These are phyloP conservation scores for Halcyon badia DNA, from an alignment of 2,797 vertebrate species.

Conservation along the genomic window DNA sequence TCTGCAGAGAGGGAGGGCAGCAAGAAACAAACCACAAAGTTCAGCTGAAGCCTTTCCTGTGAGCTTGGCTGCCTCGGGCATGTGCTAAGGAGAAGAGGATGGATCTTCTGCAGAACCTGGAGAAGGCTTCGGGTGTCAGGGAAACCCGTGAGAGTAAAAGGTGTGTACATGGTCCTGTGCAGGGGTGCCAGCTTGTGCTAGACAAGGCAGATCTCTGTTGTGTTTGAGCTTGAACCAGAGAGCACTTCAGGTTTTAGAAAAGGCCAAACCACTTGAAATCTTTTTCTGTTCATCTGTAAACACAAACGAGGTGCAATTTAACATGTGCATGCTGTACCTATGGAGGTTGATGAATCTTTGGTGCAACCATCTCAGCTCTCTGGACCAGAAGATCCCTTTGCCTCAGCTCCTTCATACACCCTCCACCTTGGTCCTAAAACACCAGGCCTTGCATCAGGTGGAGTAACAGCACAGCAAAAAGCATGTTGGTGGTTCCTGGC, in stretches of 20 bases:
- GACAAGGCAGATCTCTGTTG: background rate
- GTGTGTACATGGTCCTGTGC: accelerated
- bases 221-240: background rate
- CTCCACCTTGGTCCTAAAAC: background rate
- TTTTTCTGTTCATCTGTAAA: background rate
- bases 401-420: background rate
- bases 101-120: background rate
- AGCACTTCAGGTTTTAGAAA: background rate
- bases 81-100: background rate
- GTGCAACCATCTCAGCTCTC: background rate
- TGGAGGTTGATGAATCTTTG: background rate
- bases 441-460: background rate
- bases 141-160: background rate
- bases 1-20: background rate
- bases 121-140: accelerated
- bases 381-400: background rate
- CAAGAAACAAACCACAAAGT: background rate
- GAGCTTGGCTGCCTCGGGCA: background rate
- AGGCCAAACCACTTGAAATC: background rate
- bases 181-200: background rate
- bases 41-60: background rate
- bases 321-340: accelerated
- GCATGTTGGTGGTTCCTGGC: background rate
- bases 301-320: accelerated
- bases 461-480: background rate